A percentile compares a stretch with the other conserved stretches of the same genome.
Conservation (phyloP, 2,797 vertebrate species). For the Artibeus lituratus region DNA sequence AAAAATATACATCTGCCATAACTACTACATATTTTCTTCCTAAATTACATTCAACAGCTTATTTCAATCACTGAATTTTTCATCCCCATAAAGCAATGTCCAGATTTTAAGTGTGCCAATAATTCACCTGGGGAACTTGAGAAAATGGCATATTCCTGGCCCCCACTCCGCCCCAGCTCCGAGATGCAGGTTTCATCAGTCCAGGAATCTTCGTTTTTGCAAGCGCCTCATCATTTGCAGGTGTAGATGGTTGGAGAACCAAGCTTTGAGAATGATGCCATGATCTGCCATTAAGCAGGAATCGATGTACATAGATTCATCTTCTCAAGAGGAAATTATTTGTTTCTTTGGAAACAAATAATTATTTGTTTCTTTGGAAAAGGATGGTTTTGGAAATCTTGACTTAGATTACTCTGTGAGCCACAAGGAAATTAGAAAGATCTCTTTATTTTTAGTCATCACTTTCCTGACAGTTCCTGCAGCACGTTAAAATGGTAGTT, state of each 20-base stretch:
- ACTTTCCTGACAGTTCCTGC: not conserved
- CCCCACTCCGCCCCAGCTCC: not conserved
- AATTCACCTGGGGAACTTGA: not conserved
- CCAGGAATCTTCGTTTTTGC: not conserved
- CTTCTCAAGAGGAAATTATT: not conserved
- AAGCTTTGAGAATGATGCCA: not conserved
- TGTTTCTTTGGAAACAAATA: constrained; percentile 21
- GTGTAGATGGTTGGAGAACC: not conserved
- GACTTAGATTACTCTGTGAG: not conserved
- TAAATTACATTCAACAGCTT: not conserved
- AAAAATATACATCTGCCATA: not conserved
- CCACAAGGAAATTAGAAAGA: constrained; percentile 37
- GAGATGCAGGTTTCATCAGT: not conserved
- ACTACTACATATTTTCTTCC: not conserved
- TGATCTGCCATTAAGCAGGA: not conserved
- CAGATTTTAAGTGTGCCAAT: not conserved
- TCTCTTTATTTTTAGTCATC: not conserved
- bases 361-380: not conserved
- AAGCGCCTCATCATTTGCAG: not conserved
- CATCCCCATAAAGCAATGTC: not conserved
- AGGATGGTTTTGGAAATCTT: not conserved
- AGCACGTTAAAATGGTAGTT: constrained; percentile 24
- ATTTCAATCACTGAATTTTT: not conserved
- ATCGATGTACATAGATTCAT: not conserved
- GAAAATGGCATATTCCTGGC: not conserved